Conservation (phyloP, 1,140 invertebrate species). For the Lucilia cuprina region DNA sequence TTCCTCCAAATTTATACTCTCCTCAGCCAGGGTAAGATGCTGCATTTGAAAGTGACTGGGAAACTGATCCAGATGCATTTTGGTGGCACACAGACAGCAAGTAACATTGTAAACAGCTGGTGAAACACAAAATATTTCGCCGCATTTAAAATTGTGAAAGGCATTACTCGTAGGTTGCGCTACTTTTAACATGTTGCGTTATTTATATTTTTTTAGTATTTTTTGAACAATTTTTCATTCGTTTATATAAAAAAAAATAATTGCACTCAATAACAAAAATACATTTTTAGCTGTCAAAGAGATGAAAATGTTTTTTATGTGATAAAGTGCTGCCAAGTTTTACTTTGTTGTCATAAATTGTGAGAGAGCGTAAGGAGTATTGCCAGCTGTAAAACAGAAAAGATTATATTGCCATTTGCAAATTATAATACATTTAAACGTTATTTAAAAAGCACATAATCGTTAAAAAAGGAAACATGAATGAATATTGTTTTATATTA, state of each 20-base stretch:
- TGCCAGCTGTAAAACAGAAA: too few relatives aligned
- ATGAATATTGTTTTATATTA: too few relatives aligned
- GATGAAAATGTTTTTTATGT: not conserved
- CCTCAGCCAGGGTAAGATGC: slow-evolving; percentile 23
- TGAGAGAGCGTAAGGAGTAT: too few relatives aligned
- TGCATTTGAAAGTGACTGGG: slow-evolving; percentile 49
- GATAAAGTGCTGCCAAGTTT: not conserved
- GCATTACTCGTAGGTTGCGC: not conserved
- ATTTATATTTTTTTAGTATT: not conserved
- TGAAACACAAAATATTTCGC: slow-evolving; percentile 53
- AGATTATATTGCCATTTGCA: too few relatives aligned
- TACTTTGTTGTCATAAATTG: not conserved
- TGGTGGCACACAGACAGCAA: slow-evolving; percentile 48
- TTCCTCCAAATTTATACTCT: slow-evolving; percentile 24
- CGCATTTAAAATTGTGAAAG: slow-evolving; percentile 48
- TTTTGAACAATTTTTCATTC: not conserved
- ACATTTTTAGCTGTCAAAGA: not conserved
- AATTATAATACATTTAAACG: too few relatives aligned
- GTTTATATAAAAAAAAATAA: not conserved
- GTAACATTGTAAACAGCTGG: slow-evolving; percentile 45
- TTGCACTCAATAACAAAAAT: not conserved
- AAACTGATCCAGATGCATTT: slow-evolving; percentile 45
- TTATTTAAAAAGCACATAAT: too few relatives aligned
- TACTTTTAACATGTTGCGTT: not conserved
- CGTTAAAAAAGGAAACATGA: too few relatives aligned